A percentile compares a stretch with the other conserved stretches of the same genome.
phyloP scores from a whole-genome alignment of 2,797 vertebrate genomes.

The Onychomys arenicola region DNA sequence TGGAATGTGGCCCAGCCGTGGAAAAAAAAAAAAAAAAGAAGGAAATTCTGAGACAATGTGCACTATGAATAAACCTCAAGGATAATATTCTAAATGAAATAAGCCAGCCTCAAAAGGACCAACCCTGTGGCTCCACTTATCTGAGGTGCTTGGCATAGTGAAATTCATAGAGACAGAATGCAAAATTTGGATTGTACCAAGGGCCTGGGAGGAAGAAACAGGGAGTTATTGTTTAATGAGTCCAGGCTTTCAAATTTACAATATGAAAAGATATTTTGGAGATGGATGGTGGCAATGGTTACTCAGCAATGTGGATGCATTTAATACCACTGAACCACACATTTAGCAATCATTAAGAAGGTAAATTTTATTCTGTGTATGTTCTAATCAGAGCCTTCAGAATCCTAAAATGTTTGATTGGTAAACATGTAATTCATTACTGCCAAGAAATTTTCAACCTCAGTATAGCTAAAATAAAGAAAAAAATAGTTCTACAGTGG shows the following conservation, averaged over 20 bases:
- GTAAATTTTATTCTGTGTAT: background rate
- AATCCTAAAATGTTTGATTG: background rate
- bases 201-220: background rate
- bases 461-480: background rate
- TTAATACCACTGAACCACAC: background rate
- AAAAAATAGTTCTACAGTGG: background rate
- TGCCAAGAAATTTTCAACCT: constrained; percentile 13
- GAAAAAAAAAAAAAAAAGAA: background rate
- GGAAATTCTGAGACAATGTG: background rate
- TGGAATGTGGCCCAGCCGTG: background rate
- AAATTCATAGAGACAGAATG: background rate
- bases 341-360: background rate
- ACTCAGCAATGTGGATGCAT: background rate
- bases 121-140: background rate
- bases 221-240: background rate
- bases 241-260: background rate
- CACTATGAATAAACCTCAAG: background rate
- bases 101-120: background rate
- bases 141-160: background rate
- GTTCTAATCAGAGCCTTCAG: constrained; percentile 16
- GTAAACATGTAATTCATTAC: background rate
- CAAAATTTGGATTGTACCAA: background rate
- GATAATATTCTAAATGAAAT: background rate
- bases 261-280: background rate
- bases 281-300: background rate